Conservation (phyloP, 2,888 invertebrate genomes). For the Mimachlamys varia region DNA sequence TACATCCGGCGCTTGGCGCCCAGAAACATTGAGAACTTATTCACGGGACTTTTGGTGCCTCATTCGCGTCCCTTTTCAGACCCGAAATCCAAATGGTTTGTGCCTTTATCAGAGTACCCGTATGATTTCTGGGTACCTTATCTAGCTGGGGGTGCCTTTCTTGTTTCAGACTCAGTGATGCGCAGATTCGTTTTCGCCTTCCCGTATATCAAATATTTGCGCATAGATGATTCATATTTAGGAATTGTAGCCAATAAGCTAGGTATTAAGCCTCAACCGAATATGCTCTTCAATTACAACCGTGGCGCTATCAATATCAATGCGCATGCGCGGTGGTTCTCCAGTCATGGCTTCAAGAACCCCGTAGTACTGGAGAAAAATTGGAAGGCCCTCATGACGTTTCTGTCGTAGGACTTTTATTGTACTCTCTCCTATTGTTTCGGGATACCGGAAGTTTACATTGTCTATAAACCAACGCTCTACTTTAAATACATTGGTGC, state of each 20-base stretch:
- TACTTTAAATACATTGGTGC: too few relatives aligned
- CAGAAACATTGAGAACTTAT: not conserved
- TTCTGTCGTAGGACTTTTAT: not conserved
- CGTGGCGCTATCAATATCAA: not conserved
- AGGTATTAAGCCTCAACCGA: not conserved
- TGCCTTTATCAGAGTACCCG: not conserved
- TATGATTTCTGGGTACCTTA: slow-evolving; percentile 17
- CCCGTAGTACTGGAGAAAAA: not conserved
- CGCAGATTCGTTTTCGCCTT: not conserved
- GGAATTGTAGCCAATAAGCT: not conserved
- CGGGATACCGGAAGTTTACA: too few relatives aligned
- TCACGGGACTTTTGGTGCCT: not conserved
- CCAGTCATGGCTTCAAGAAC: not conserved
- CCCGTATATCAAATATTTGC: not conserved
- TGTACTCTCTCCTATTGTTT: not conserved
- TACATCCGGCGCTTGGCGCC: slow-evolving; percentile 5
- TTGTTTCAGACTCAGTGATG: not conserved
- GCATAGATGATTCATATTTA: not conserved
- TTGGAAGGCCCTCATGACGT: not conserved
- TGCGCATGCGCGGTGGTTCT: not conserved
- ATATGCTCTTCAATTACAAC: not conserved
- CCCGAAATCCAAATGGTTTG: not conserved
- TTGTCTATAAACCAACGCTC: too few relatives aligned
- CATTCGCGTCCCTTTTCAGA: not conserved
- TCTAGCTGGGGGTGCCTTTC: not conserved